Percentiles rank a stretch among this genome's conserved stretches.
Conservation (phyloP, 2,797 vertebrate genomes). For the Anisognathus igniventris region DNA sequence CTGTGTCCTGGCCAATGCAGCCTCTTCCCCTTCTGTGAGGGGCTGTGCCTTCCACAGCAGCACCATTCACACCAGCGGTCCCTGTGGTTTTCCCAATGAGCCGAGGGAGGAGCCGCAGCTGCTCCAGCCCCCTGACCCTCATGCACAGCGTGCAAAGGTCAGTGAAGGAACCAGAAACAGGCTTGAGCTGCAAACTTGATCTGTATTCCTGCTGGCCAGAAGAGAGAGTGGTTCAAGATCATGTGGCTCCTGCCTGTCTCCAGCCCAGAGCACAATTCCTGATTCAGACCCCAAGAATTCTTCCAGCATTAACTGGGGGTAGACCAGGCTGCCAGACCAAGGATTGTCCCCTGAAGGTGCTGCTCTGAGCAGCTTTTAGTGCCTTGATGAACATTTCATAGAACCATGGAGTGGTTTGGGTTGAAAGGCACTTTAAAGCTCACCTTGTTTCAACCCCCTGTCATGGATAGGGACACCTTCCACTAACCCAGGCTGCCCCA, state of each 20-base stretch:
- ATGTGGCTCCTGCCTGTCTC: background rate
- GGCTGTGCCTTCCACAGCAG: background rate
- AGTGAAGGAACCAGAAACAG: background rate
- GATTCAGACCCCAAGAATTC: background rate
- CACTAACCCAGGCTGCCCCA: background rate
- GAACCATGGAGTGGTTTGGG: background rate
- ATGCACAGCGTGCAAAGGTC: background rate
- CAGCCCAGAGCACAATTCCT: background rate
- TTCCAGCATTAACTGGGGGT: background rate
- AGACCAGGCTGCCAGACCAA: background rate
- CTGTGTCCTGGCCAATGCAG: background rate
- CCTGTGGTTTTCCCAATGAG: background rate
- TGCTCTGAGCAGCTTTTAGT: background rate
- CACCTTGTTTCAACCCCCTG: background rate
- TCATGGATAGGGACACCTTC: background rate
- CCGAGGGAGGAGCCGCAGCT: background rate
- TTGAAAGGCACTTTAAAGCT: background rate
- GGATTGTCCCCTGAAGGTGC: accelerated
- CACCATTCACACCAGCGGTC: accelerated
- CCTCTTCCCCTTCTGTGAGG: background rate
- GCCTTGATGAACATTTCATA: background rate
- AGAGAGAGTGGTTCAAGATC: background rate
- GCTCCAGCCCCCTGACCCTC: background rate
- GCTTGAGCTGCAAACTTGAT: background rate
- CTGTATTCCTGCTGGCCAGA: background rate